Evolutionary conservation across 2,888 invertebrate species (phyloP).

Genomic region (Dioctria linearis): DNA sequence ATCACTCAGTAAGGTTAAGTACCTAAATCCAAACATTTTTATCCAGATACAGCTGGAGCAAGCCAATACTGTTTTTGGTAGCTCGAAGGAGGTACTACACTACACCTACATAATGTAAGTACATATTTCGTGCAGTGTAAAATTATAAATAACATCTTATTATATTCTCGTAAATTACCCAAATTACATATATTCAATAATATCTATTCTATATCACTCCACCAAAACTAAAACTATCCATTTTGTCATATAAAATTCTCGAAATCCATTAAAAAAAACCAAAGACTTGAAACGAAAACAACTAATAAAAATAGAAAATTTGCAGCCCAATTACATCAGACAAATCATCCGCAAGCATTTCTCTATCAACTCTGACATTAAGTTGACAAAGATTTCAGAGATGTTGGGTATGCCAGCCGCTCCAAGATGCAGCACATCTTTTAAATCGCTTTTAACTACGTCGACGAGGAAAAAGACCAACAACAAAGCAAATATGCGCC

Average conservation of each 20-base stretch:
- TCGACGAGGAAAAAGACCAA: neutral
- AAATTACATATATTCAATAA: too few relatives aligned
- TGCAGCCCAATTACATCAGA: constrained; percentile 4
- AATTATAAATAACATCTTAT: too few relatives aligned
- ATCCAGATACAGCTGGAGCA: too few relatives aligned
- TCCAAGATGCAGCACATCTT: constrained; percentile 17
- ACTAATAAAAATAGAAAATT: neutral
- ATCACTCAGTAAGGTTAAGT: too few relatives aligned
- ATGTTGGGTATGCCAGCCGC: constrained; percentile 9
- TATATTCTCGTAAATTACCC: too few relatives aligned
- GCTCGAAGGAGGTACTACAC: too few relatives aligned
- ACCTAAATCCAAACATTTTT: too few relatives aligned
- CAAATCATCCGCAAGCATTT: constrained; percentile 2
- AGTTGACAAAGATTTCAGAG: constrained; percentile 33
- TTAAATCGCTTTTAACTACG: constrained; percentile 24
- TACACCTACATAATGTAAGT: too few relatives aligned
- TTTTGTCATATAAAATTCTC: neutral
- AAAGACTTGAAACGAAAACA: neutral
- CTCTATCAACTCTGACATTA: constrained; percentile 6
- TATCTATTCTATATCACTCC: too few relatives aligned
- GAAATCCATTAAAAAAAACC: neutral
- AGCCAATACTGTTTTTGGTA: too few relatives aligned
- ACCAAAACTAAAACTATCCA: too few relatives aligned
- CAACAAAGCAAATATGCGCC: constrained; percentile 30
- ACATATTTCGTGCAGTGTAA: too few relatives aligned